Base-by-base conservation (phyloP, 2,113 vertebrate genomes). In the Daubentonia madagascariensis region DNA sequence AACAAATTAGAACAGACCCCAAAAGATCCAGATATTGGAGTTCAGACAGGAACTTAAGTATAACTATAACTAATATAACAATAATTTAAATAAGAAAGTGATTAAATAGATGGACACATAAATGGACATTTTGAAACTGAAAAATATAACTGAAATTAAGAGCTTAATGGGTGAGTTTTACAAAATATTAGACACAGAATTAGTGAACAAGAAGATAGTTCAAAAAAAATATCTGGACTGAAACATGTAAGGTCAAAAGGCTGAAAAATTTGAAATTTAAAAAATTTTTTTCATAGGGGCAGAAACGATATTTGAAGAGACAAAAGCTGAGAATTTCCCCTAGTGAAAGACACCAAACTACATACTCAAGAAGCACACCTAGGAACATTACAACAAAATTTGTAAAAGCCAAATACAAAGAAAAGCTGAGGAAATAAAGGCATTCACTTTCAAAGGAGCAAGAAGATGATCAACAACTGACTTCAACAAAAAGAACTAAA, bases 261-360 rank as follows among this genome's bases (percentile, higher is more conserved):
- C 67, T 91, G 20, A n/a, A 83, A 52, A 91, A 52, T 73, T 25
- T 32, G 3, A 37, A 63, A 54, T 25, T 28, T 57, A 22, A 35
- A 45, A 48, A 48, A 32, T 5, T 32, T 23, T 78, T 87, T 45
- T 45, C 67, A 59, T 50, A 84, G 32, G 45, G 8, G 18, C 11
- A 78, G 20, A 90, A 97, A 70, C 28, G 54, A 73, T 57, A 73
- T 83, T 84, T 72, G 17, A 96, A 89, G 52, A 94, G 48, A 94
- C 23, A 94, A 85, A 80, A 94, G 22, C 25, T 68, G 35, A 94
- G 40, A 45, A 67, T 54, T 61, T 52, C 40, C 40, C 45, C 84
- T 45, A 84, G 84, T 54, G 52, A 81, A 97, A 96, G 45, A 67
- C 18, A 61, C 25, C 35, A 70, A 76, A 93, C 20, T 59, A 37